Percentiles rank a stretch among this genome's conserved stretches.
Conservation (phyloP, 2,113 vertebrate genomes). For the Indri indri region DNA sequence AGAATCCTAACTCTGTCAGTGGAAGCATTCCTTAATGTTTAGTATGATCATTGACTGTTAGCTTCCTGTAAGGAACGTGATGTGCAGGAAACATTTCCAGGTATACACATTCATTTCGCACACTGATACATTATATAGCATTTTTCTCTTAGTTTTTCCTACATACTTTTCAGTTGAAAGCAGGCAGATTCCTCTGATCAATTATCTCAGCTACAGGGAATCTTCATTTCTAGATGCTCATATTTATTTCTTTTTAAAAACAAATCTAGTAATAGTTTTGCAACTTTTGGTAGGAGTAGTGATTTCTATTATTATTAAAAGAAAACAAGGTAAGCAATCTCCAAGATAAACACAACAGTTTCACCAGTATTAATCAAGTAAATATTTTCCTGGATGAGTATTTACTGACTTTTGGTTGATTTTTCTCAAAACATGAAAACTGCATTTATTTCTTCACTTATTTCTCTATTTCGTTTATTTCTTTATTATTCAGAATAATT, state of each 20-base stretch:
- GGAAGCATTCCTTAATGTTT: conserved; percentile 10
- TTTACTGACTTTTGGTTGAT: background rate
- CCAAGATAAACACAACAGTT: conserved; percentile 22
- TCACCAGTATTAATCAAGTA: background rate
- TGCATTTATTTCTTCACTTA: background rate
- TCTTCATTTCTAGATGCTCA: background rate
- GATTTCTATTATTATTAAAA: conserved; percentile 35
- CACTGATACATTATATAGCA: background rate
- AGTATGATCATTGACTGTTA: conserved; percentile 8
- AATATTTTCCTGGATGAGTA: background rate
- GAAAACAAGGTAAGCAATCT: background rate
- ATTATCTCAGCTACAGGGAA: background rate
- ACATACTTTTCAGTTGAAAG: background rate
- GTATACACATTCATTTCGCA: background rate
- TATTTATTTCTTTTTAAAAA: background rate
- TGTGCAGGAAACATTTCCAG: background rate
- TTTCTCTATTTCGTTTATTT: background rate
- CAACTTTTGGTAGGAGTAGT: background rate
- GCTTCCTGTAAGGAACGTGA: background rate
- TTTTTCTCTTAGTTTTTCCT: background rate
- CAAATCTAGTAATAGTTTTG: background rate
- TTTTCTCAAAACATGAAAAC: conserved; percentile 36
- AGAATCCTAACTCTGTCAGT: background rate
- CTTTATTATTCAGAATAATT: background rate
- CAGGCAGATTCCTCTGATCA: background rate